Percentiles rank a stretch among this genome's conserved stretches.
Conservation (phyloP, 2,888 invertebrate species). For the Drosophila affinis region DNA sequence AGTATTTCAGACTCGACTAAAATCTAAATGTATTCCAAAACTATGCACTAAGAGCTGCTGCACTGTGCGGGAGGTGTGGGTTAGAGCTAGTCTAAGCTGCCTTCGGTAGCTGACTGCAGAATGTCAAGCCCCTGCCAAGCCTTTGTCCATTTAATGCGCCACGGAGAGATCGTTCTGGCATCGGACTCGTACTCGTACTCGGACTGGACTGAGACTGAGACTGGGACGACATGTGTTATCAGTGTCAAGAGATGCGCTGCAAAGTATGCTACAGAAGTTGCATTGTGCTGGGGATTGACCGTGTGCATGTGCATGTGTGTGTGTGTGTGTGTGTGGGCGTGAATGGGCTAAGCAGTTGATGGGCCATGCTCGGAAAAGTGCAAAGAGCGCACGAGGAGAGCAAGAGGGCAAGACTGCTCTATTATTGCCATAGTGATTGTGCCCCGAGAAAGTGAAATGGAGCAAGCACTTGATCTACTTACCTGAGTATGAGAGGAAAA, state of each 20-base stretch:
- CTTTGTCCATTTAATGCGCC: constrained; percentile 74
- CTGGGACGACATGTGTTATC: constrained; percentile 70
- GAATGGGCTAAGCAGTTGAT: constrained; percentile 38
- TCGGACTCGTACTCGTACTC: constrained; percentile 1
- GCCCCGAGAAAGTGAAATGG: constrained; percentile 6
- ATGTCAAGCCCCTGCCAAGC: constrained; percentile 47
- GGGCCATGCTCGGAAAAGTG: constrained; percentile 21
- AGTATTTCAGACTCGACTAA: background rate
- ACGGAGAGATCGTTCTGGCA: constrained; percentile 11
- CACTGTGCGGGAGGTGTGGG: background rate
- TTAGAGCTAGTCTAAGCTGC: constrained; percentile 5
- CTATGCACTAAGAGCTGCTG: background rate
- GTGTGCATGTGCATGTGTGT: background rate
- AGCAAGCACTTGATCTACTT: constrained; percentile 41
- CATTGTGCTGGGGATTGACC: constrained; percentile 27
- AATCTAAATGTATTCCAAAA: background rate
- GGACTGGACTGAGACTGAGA: background rate
- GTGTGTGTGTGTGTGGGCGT: constrained; percentile 19
- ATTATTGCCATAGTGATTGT: constrained; percentile 40
- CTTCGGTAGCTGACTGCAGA: constrained; percentile 53
- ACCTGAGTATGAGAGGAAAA: constrained; percentile 18
- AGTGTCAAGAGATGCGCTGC: constrained; percentile 77
- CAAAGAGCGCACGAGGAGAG: constrained; percentile 1
- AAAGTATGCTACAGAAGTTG: constrained; percentile 63
- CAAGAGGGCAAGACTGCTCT: constrained; percentile 22